These are phyloP conservation scores for Dreissena polymorpha DNA, from an alignment of 1,140 invertebrate species.

Conservation along the genomic window DNA sequence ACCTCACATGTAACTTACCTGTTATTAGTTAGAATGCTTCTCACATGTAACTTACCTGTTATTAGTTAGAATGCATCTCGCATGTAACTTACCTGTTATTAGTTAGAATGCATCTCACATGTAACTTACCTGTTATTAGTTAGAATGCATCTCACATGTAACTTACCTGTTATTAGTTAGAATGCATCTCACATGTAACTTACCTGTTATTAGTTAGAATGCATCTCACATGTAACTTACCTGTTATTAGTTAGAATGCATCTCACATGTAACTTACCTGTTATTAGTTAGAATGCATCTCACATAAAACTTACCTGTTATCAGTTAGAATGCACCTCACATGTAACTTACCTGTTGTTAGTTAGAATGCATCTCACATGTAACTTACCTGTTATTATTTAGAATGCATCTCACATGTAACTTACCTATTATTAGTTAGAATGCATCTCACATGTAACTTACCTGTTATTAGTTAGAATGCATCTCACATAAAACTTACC, in stretches of 20 bases:
- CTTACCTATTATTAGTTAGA: slow-evolving; percentile 54
- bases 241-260: slow-evolving; percentile 14
- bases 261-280: slow-evolving; percentile 51
- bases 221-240: slow-evolving; percentile 36
- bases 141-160: too few species aligned
- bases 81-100: slow-evolving; percentile 55
- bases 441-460: not conserved
- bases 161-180: slow-evolving; percentile 54
- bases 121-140: slow-evolving; percentile 55
- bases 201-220: slow-evolving; percentile 52
- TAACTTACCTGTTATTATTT: slow-evolving; percentile 54
- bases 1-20: slow-evolving; percentile 49
- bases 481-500: slow-evolving; percentile 44
- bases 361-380: too few species aligned
- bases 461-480: slow-evolving; percentile 48
- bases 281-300: too few species aligned
- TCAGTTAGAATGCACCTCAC: too few species aligned
- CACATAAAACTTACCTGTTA: slow-evolving; percentile 56
- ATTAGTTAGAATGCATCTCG: too few species aligned
- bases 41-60: slow-evolving; percentile 54
- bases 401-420: not conserved
- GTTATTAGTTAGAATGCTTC: too few species aligned
- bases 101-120: too few species aligned
- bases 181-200: not conserved
- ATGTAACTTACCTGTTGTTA: slow-evolving; percentile 55